Percentiles rank a stretch among this genome's conserved stretches.
phyloP scores from a whole-genome alignment of 2,113 vertebrate genomes.

The human region DNA sequence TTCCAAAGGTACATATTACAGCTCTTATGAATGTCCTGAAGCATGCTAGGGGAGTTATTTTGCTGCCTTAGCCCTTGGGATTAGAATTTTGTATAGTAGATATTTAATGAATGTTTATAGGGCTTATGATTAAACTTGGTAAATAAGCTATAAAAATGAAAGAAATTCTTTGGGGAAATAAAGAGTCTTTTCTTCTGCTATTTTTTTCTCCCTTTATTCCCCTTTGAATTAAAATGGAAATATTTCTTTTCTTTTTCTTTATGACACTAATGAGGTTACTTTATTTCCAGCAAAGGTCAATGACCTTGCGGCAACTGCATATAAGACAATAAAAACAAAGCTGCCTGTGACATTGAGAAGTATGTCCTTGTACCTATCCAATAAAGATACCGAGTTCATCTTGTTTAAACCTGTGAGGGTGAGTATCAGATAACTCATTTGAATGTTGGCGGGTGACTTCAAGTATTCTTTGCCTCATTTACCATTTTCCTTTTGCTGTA shows the following conservation, averaged over 20 bases:
- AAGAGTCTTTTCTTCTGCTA: neutral
- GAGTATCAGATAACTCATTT: conserved; percentile 77
- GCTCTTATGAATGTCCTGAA: neutral
- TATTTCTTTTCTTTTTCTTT: conserved; percentile 47
- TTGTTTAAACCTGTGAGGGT: conserved; percentile 98
- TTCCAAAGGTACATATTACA: neutral
- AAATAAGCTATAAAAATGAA: conserved; percentile 28
- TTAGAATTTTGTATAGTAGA: conserved; percentile 20
- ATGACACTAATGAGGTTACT: conserved; percentile 59
- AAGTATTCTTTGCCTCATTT: neutral
- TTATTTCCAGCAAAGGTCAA: conserved; percentile 93
- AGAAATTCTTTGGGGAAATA: conserved; percentile 29
- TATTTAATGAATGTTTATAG: neutral
- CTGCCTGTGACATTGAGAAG: conserved; percentile 94
- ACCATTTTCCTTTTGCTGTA: neutral
- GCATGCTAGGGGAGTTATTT: neutral
- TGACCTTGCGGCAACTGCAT: conserved; percentile 93
- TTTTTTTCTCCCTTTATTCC: conserved; percentile 29
- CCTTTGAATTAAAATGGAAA: conserved; percentile 59
- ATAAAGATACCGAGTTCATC: conserved; percentile 98
- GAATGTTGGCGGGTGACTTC: neutral
- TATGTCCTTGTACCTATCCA: conserved; percentile 97
- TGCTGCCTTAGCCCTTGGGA: neutral
- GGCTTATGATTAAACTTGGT: conserved; percentile 25
- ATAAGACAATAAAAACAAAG: conserved; percentile 95